Conservation (phyloP, 92 coral and sea anemone species). For the Epizoanthus illoricatus region DNA sequence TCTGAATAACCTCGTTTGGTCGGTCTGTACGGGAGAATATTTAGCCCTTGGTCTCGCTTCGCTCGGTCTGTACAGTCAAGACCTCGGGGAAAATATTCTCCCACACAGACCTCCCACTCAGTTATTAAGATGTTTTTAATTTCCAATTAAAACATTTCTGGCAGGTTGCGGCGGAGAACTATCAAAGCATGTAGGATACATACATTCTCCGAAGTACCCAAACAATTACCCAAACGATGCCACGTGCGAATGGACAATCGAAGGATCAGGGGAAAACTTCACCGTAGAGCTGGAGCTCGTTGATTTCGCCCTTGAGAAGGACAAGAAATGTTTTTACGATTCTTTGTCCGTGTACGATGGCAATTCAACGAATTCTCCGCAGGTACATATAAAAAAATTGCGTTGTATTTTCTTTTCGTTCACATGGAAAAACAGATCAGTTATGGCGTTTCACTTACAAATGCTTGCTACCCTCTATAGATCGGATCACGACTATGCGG, state of each 20-base stretch:
- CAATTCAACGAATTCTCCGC: constrained; percentile 11
- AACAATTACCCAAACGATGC: constrained; percentile 50
- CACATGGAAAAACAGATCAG: neutral
- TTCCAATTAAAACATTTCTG: neutral
- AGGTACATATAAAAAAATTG: neutral
- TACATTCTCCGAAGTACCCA: constrained; percentile 68
- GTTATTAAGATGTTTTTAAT: too few relatives aligned
- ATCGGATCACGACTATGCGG: constrained; percentile 61
- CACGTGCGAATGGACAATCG: constrained; percentile 65
- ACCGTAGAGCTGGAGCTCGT: constrained; percentile 65
- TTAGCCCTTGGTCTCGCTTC: too few relatives aligned
- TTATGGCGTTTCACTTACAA: neutral
- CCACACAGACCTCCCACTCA: too few relatives aligned
- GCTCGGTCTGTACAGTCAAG: too few relatives aligned
- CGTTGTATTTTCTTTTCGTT: neutral
- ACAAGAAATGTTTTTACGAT: constrained; percentile 94
- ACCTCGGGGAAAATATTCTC: too few relatives aligned
- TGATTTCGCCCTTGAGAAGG: constrained; percentile 73
- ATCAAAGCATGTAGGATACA: constrained; percentile 39
- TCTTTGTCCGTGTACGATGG: constrained; percentile 67
- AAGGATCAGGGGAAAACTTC: constrained; percentile 63
- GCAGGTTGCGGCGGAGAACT: constrained; percentile 50
- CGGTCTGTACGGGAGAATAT: too few relatives aligned
- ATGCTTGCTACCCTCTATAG: neutral
- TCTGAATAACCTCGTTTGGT: too few relatives aligned